phyloP scores from a whole-genome alignment of 2,113 vertebrate species.

The Cichladusa arquata region DNA sequence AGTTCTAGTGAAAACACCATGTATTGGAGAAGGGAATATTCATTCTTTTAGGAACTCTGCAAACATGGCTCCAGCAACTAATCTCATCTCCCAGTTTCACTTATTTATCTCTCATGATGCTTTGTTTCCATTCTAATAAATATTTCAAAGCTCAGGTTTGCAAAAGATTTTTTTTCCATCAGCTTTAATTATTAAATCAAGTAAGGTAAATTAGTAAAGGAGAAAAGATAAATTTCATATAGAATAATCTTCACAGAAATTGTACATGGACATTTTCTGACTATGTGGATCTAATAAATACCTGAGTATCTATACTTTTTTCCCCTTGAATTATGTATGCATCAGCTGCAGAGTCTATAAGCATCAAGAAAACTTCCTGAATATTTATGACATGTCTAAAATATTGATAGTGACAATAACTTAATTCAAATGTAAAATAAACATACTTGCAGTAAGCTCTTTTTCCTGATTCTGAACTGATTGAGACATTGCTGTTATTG shows the following conservation, averaged over 20 bases:
- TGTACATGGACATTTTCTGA: not conserved
- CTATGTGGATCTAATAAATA: not conserved
- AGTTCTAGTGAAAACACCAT: not conserved
- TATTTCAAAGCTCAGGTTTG: not conserved
- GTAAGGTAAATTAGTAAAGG: not conserved
- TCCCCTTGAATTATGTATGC: not conserved
- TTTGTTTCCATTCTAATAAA: not conserved
- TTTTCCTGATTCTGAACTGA: not conserved
- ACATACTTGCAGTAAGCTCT: not conserved
- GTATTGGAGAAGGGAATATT: not conserved
- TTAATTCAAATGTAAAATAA: constrained; percentile 33
- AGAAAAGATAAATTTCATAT: not conserved
- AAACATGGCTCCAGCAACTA: not conserved
- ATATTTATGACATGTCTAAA: constrained; percentile 37
- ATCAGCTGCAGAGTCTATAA: not conserved
- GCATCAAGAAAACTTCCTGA: constrained; percentile 38
- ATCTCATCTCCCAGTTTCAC: not conserved
- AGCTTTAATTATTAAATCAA: not conserved
- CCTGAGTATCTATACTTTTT: not conserved
- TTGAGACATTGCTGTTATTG: not conserved
- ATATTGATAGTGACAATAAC: constrained; percentile 1
- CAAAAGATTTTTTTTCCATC: not conserved
- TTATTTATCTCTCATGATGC: not conserved
- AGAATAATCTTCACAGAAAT: not conserved
- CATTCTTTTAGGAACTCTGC: not conserved